These are phyloP conservation scores for Athripsodes cinereus DNA, from an alignment of 2,888 invertebrate genomes.

Conservation along the genomic window DNA sequence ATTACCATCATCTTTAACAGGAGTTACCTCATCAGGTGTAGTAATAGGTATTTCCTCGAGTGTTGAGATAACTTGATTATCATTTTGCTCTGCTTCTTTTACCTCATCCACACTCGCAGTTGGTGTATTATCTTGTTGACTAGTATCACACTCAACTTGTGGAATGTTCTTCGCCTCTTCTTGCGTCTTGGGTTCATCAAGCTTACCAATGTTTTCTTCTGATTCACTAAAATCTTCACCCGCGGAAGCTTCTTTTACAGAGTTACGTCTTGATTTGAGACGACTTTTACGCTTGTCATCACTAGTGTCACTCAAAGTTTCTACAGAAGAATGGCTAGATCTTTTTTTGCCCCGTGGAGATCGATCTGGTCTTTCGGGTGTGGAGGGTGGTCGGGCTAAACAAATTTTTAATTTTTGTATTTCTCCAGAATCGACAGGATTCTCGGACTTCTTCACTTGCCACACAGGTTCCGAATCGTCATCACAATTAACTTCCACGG, in stretches of 20 bases:
- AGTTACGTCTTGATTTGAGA: conserved; percentile 20
- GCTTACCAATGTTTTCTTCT: conserved; percentile 1
- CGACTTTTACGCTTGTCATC: conserved; percentile 42
- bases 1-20: background rate
- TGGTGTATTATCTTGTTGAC: too few relatives aligned
- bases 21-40: background rate
- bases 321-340: conserved; percentile 46
- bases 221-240: background rate
- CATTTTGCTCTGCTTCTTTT: background rate
- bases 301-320: conserved; percentile 41
- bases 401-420: conserved; percentile 61
- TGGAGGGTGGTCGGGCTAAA: conserved; percentile 52
- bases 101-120: too few relatives aligned
- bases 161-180: background rate
- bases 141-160: too few relatives aligned
- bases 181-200: background rate
- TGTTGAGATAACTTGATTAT: background rate
- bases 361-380: conserved; percentile 48
- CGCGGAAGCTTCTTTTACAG: conserved; percentile 11
- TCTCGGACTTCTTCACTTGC: conserved; percentile 49
- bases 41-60: too few relatives aligned
- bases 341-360: conserved; percentile 50
- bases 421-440: conserved; percentile 48
- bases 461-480: conserved; percentile 43
- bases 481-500: conserved; percentile 12